Conservation (phyloP, 1,140 invertebrate species). For the Campoletis sonorensis region DNA sequence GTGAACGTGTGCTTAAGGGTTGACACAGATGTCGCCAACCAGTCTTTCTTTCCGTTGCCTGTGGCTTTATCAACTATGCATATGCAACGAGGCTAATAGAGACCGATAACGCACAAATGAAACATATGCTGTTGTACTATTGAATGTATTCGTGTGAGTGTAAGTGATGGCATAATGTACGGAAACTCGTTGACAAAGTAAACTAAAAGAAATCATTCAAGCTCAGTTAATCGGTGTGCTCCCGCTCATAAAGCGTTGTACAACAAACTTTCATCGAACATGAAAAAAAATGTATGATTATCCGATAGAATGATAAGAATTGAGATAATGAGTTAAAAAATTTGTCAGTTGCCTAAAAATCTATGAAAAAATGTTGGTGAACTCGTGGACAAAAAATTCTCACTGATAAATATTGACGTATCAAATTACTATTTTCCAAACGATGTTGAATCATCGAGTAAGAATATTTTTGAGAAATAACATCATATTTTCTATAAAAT, state of each 20-base stretch:
- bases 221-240: no score
- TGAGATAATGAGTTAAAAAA: no score
- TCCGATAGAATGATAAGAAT: no score
- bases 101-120: conserved; percentile 51
- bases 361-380: not conserved
- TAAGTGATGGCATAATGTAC: no score
- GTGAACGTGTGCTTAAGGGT: not conserved
- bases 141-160: not conserved
- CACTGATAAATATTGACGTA: not conserved
- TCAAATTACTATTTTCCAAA: no score
- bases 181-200: no score
- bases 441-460: no score
- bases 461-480: no score
- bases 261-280: no score
- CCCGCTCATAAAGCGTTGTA: no score
- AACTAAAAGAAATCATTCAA: no score
- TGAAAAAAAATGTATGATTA: no score
- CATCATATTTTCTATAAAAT: not conserved
- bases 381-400: not conserved
- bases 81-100: conserved; percentile 63
- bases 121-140: conserved; percentile 2
- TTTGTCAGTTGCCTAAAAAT: not conserved
- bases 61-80: conserved; percentile 41
- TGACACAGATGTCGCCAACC: conserved; percentile 6
- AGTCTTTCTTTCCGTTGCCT: not conserved